Evolutionary conservation across 2,888 invertebrate genomes (phyloP).

Genomic region (Diarsia rubi): DNA sequence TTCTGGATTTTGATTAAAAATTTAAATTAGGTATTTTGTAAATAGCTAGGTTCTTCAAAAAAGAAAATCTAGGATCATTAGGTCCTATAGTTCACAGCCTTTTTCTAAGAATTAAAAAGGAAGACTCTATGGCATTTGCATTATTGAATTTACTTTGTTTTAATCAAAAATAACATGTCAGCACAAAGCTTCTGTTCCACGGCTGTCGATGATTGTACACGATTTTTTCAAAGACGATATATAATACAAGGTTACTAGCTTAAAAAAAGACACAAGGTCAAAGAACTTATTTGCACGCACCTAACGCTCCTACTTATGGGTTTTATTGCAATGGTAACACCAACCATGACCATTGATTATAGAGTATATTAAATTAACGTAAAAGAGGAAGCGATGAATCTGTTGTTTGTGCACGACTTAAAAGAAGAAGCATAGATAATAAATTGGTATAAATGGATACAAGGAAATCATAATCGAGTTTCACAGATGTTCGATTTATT

Average conservation of each 20-base stretch:
- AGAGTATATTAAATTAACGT: slow-evolving; percentile 15
- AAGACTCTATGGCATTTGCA: neutral
- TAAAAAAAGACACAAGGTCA: slow-evolving; percentile 61
- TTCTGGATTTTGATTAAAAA: too few relatives aligned
- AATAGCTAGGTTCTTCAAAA: too few relatives aligned
- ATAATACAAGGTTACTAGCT: slow-evolving; percentile 39
- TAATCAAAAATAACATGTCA: neutral
- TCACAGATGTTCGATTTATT: neutral
- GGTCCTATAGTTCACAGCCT: neutral
- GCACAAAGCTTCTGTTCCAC: slow-evolving; percentile 1
- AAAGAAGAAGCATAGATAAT: slow-evolving; percentile 23
- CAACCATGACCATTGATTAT: slow-evolving; percentile 41
- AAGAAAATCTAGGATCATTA: neutral
- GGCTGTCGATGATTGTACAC: slow-evolving; percentile 29
- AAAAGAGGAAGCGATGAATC: slow-evolving; percentile 47
- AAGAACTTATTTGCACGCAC: slow-evolving; percentile 65
- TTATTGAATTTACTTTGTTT: neutral
- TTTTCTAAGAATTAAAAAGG: neutral
- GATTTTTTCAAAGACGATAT: slow-evolving; percentile 38
- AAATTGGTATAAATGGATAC: slow-evolving; percentile 17
- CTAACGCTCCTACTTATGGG: slow-evolving; percentile 27
- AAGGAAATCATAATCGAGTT: slow-evolving; percentile 18
- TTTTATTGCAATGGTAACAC: slow-evolving; percentile 46
- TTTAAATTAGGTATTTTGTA: too few relatives aligned
- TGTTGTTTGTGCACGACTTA: slow-evolving; percentile 44